Conservation (phyloP, 2,113 vertebrate genomes). For the Saguinus imperator region DNA sequence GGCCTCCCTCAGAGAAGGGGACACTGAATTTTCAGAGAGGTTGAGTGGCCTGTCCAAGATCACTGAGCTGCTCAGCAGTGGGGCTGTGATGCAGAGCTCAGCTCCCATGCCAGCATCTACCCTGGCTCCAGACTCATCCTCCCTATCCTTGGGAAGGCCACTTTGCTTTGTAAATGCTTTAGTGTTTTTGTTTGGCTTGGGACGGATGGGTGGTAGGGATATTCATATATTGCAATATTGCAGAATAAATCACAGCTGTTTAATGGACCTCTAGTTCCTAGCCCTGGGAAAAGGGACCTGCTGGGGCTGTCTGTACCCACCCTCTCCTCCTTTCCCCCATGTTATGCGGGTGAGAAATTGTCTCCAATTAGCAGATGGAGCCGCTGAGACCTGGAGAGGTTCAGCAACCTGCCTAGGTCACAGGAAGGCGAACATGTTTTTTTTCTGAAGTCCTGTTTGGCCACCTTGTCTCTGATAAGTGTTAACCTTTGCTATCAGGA, state of each 20-base stretch:
- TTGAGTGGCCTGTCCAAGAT: background rate
- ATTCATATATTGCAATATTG: background rate
- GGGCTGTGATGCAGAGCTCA: background rate
- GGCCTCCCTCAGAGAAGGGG: background rate
- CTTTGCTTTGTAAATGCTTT: background rate
- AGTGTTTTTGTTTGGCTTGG: background rate
- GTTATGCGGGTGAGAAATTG: background rate
- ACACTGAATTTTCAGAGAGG: background rate
- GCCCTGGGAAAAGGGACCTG: background rate
- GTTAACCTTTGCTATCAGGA: constrained; percentile 45
- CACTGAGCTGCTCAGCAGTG: background rate
- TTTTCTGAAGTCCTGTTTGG: constrained; percentile 58
- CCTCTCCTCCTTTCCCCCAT: background rate
- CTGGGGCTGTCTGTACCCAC: background rate
- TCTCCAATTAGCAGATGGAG: background rate
- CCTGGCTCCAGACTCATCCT: background rate
- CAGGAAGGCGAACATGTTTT: background rate
- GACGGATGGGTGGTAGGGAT: background rate
- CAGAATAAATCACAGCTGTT: background rate
- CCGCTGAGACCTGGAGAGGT: background rate
- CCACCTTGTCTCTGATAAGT: background rate
- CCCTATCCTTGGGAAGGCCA: background rate
- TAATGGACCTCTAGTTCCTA: background rate
- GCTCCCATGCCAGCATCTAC: background rate
- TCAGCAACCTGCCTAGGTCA: background rate